Percentiles rank a stretch among this genome's conserved stretches.
phyloP scores from a whole-genome alignment of 2,888 invertebrate species.

The Rhogogaster chlorosoma region DNA sequence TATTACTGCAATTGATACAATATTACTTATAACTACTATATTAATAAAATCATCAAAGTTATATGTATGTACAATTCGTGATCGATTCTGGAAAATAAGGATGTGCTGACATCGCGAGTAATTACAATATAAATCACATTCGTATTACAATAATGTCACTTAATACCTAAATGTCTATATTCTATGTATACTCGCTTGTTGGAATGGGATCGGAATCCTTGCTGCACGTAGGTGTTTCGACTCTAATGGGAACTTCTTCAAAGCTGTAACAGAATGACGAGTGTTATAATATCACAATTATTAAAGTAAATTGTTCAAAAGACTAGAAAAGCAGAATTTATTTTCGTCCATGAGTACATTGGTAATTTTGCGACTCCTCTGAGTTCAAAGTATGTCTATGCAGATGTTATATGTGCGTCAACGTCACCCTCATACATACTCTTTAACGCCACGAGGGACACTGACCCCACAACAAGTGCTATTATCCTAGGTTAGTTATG shows the following conservation, averaged over 20 bases:
- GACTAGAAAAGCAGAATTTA: too few relatives aligned
- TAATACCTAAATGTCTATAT: too few relatives aligned
- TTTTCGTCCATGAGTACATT: too few relatives aligned
- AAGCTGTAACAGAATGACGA: too few relatives aligned
- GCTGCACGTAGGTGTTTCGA: too few relatives aligned
- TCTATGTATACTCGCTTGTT: too few relatives aligned
- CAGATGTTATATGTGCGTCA: neutral
- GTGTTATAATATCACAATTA: too few relatives aligned
- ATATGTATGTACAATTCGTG: neutral
- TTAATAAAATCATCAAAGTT: neutral
- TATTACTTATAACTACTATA: too few relatives aligned
- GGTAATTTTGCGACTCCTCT: neutral
- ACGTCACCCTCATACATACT: neutral
- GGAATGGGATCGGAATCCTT: too few relatives aligned
- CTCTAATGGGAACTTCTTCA: too few relatives aligned
- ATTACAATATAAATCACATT: neutral
- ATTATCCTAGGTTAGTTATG: neutral
- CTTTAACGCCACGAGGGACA: neutral
- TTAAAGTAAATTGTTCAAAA: too few relatives aligned
- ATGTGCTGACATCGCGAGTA: neutral
- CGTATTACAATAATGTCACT: neutral
- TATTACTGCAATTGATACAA: neutral
- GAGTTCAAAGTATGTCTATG: neutral
- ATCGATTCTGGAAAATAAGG: neutral
- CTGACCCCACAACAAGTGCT: neutral